phyloP scores from a whole-genome alignment of 2,797 vertebrate genomes.

The Odontamblyopus lacepedii region DNA sequence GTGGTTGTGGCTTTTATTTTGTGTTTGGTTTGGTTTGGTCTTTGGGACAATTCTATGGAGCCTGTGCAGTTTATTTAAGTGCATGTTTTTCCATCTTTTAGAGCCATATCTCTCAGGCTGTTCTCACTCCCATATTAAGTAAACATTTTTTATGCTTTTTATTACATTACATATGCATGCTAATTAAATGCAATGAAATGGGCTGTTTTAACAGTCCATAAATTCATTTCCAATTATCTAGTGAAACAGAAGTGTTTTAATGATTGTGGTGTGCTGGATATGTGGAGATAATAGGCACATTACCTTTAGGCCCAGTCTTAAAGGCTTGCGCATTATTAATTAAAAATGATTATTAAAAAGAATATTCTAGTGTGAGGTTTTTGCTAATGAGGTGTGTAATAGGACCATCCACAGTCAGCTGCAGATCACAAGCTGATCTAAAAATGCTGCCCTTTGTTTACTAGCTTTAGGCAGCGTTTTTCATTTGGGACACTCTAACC shows the following conservation, averaged over 20 bases:
- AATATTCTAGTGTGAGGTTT: neutral
- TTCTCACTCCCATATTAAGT: neutral
- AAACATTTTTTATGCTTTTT: conserved; percentile 3
- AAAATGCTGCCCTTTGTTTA: neutral
- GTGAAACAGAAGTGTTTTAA: neutral
- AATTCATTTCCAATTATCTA: neutral
- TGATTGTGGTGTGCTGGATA: neutral
- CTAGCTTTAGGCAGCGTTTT: conserved; percentile 2
- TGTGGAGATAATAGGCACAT: neutral
- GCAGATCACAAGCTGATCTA: neutral
- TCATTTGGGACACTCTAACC: neutral
- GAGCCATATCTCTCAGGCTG: conserved; percentile 16
- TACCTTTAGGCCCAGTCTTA: neutral
- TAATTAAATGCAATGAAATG: neutral
- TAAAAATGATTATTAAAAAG: conserved; percentile 1
- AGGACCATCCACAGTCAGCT: neutral
- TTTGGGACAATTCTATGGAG: conserved; percentile 23
- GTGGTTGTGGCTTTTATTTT: conserved; percentile 13
- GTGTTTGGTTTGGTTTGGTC: conserved; percentile 17
- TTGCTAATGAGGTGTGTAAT: conserved; percentile 1
- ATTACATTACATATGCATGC: neutral
- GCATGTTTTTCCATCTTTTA: conserved; percentile 27
- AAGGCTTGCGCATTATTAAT: neutral
- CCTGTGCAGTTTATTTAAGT: conserved; percentile 27
- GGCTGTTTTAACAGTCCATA: neutral